Conservation (phyloP, 2,797 vertebrate genomes). For the Gallinago stenura region DNA sequence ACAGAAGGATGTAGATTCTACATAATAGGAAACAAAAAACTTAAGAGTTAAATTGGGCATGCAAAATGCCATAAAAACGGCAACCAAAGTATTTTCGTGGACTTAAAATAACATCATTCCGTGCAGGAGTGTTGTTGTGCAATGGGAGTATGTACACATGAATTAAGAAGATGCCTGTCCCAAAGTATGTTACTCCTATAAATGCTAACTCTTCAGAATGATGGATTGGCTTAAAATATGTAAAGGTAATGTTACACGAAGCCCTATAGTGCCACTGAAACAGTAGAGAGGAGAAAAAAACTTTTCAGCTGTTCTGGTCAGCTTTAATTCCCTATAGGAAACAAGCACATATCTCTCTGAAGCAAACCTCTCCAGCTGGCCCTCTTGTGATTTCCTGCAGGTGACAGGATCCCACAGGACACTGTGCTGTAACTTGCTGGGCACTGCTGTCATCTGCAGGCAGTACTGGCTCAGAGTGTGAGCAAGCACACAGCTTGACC, state of each 20-base stretch:
- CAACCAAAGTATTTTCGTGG: neutral
- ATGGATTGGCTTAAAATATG: neutral
- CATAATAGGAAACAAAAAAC: accelerated
- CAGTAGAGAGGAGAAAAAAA: neutral
- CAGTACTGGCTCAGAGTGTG: neutral
- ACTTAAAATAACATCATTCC: neutral
- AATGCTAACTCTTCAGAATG: neutral
- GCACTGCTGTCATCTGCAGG: slow-evolving; percentile 26
- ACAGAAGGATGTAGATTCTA: neutral
- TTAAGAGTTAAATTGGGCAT: neutral
- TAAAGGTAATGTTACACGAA: neutral
- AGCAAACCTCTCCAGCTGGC: neutral
- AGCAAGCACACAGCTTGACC: neutral
- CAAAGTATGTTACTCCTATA: neutral
- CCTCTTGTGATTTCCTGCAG: neutral
- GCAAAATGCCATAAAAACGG: neutral
- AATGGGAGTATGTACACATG: neutral
- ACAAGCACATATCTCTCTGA: neutral
- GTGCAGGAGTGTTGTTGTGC: neutral
- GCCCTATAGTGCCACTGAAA: neutral
- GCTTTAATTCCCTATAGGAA: neutral
- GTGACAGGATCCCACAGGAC: neutral
- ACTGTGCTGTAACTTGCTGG: neutral
- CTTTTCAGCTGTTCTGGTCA: neutral
- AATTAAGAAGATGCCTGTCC: neutral